Evolutionary conservation across 2,113 vertebrate species (phyloP).

Genomic region (Semicossyphus pulcher): DNA sequence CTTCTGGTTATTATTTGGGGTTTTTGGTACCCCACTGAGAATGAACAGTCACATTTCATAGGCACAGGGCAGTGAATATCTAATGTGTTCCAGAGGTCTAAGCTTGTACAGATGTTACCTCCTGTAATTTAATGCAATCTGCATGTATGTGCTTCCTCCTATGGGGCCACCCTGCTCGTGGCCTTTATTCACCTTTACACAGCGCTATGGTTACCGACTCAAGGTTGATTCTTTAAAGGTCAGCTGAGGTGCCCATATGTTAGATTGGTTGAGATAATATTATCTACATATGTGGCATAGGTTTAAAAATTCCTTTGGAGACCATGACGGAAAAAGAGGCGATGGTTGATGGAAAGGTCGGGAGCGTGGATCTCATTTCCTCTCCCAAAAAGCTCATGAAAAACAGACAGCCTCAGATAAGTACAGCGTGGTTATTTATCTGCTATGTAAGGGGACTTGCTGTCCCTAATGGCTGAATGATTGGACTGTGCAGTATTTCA

Average conservation of each 20-base stretch:
- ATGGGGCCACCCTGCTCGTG: conserved; percentile 69
- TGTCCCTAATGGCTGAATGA: conserved; percentile 40
- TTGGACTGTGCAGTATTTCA: conserved; percentile 48
- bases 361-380: conserved; percentile 77
- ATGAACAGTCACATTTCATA: conserved; percentile 46
- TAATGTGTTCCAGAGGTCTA: conserved; percentile 73
- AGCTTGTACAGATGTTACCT: conserved; percentile 73
- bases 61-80: conserved; percentile 27
- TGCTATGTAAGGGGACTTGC: conserved; percentile 65
- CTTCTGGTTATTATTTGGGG: conserved; percentile 39
- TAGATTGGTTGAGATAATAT: conserved; percentile 56
- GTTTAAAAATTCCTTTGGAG: conserved; percentile 64
- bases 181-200: conserved; percentile 40
- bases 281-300: conserved; percentile 51
- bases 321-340: conserved; percentile 66
- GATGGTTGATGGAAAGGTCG: conserved; percentile 63
- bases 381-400: conserved; percentile 80
- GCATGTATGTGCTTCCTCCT: conserved; percentile 66
- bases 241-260: conserved; percentile 52
- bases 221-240: conserved; percentile 41
- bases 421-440: conserved; percentile 74
- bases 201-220: conserved; percentile 10
- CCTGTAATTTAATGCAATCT: conserved; percentile 74
- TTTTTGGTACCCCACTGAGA: conserved; percentile 30
- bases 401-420: conserved; percentile 80